Evolutionary conservation across 2,113 vertebrate genomes (phyloP), one percentile per base, ranked within the genome.

Genomic region (Solea solea): DNA sequence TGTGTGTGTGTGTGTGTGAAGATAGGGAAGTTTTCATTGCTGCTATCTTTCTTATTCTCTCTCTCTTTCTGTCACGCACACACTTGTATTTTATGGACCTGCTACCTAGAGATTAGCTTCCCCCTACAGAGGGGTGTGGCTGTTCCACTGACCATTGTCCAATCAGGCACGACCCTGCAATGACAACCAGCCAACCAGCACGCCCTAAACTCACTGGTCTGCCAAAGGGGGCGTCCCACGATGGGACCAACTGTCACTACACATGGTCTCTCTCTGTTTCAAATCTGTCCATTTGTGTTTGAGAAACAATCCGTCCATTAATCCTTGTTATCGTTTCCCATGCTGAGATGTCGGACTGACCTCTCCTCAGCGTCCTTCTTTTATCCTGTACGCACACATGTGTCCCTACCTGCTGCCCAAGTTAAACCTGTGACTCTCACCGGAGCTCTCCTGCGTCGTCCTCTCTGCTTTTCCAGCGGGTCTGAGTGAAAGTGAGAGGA

Each of bases 171-270:
- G 85, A 84, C 81, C 76, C 49, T 41, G 72, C 73, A 45, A 41
- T 61, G 80, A 78, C 84, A 89, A 74, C 34, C 71, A 69, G 84
- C 86, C 88, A 88, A 83, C 76, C 83, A 85, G 69, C 78, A 81
- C 66, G 61, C 80, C 86, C 77, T 83, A 81, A 82, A 77, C 80
- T 69, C 52, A 56, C 72, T 49, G 56, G 59, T 72, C 81, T 86
- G 86, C 88, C 86, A 88, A 82, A 27, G 59, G 78, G 5, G 68
- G 80, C 58, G 41, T 88, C 89, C 86, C 86, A 87, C 87, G 88
- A 88, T 64, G 72, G 66, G 80, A 88, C 87, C 89, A 92, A 92
- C 90, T 92, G 90, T 90, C 89, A 85, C 77, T 85, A 81, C 90
- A 92, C 88, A 90, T 87, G 89, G 75, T 85, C 83, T 80, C 68